phyloP scores from a whole-genome alignment of 2,113 vertebrate genomes.

The Catharus minimus region DNA sequence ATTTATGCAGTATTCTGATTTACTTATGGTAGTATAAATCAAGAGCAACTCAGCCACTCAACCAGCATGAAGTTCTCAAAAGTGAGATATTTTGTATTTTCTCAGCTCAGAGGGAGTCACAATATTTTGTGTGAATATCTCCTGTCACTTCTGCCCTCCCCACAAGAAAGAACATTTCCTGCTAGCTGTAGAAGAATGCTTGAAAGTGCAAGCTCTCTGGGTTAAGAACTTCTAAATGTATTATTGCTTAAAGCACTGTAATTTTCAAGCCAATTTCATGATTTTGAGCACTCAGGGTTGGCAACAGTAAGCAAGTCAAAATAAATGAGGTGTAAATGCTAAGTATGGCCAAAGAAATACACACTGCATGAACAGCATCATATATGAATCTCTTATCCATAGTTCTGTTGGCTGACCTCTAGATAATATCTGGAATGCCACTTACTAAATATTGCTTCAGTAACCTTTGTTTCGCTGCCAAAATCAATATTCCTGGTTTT shows the following conservation, averaged over 20 bases:
- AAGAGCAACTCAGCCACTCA: not conserved
- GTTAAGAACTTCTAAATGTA: not conserved
- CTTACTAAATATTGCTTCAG: not conserved
- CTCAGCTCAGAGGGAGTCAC: not conserved
- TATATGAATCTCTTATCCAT: constrained; percentile 3
- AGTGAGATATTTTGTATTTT: not conserved
- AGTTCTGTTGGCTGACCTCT: constrained; percentile 20
- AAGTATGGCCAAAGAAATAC: constrained; percentile 23
- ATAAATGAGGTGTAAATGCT: constrained; percentile 12
- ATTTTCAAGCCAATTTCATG: not conserved
- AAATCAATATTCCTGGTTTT: constrained; percentile 9
- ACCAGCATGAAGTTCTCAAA: not conserved
- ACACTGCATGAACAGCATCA: not conserved
- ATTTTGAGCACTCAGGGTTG: not conserved
- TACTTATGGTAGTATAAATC: not conserved
- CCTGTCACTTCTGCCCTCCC: not conserved
- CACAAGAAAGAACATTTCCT: not conserved
- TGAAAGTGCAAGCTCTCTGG: not conserved
- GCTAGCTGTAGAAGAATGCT: not conserved
- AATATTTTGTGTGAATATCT: not conserved
- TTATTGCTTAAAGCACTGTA: not conserved
- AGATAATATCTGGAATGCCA: not conserved
- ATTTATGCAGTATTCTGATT: not conserved
- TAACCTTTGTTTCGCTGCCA: not conserved
- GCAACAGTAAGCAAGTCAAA: not conserved